These are phyloP conservation scores for Ceuthmochares aereus DNA, from an alignment of 2,113 vertebrate species.

Conservation along the genomic window DNA sequence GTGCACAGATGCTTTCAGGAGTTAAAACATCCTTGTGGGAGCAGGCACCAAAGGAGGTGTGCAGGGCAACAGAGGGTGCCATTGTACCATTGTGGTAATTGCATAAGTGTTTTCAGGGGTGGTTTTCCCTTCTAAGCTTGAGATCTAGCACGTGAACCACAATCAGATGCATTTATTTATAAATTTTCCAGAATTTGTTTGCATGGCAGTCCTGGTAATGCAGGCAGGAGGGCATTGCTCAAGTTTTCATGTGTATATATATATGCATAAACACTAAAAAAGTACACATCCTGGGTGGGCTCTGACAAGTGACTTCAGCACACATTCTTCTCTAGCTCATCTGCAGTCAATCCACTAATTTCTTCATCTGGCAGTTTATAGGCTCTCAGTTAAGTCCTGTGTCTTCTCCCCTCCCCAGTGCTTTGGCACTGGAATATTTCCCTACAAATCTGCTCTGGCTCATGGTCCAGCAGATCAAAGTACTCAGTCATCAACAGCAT, in stretches of 20 bases:
- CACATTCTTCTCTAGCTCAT: neutral
- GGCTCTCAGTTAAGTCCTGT: neutral
- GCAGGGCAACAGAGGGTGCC: constrained; percentile 43
- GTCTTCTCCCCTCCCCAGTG: neutral
- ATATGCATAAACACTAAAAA: neutral
- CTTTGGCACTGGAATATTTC: constrained; percentile 19
- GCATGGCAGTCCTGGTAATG: neutral
- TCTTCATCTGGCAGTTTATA: neutral
- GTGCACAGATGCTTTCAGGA: neutral
- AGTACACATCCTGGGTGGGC: neutral
- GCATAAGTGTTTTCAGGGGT: neutral
- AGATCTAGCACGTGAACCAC: neutral
- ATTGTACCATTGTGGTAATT: neutral
- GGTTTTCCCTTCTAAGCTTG: neutral
- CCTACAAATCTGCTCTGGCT: constrained; percentile 11
- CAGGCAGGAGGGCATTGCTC: neutral
- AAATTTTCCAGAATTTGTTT: neutral
- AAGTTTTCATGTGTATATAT: neutral
- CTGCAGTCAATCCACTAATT: neutral
- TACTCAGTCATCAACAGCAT: neutral
- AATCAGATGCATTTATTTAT: neutral
- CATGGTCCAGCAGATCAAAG: neutral
- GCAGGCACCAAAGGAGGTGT: neutral
- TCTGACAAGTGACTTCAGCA: neutral
- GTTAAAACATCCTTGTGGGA: neutral